Evolutionary conservation across 1,140 invertebrate genomes (phyloP), one percentile per base, ranked within the genome.

Genomic region (Trichoplusia ni): DNA sequence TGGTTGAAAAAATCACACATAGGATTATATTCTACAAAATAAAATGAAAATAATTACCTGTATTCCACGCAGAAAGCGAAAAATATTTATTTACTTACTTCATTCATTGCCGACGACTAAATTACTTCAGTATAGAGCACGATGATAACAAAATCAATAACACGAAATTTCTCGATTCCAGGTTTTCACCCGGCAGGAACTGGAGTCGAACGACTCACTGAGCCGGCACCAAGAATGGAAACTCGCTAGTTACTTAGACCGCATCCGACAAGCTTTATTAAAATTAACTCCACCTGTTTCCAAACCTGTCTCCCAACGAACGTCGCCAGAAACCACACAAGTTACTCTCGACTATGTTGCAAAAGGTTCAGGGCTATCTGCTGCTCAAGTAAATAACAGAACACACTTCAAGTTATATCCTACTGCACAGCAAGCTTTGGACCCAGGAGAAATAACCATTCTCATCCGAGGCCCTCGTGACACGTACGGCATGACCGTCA

Each of bases 351-450:
- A 91, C 64, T 93, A 92, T 64, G 80, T 93, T 0, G 92, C 91
- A 8, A 86, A 90, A 73, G 92, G 93, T 18, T 92, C 92, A 74
- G 93, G 93, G 2, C 79, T 93, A 13, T 80, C 90, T 29, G 90
- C 91, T 25, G 91, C 91, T 13, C 91, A 92, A 76, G 77, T 91
- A 46, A 86, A 91, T 46, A 86, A 88, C 56, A 91, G 91, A 81
- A 74, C 85, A 37, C 78, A 80, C 42, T 92, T 92, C 68, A 92
- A 91, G 73, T 76, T 92, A 51, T 92, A 91, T 61, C 89, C 90
- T 7, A 89, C 90, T 9, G 79, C 85, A 38, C 90, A 91, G 73
- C 91, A 91, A 79, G 79, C 81, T 18, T 59, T 91, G 14, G 84
- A 91, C 42, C 90, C 90, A 37, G 82, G 84, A 60, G 90, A 91